Evolutionary conservation across 2,113 vertebrate genomes (phyloP), one percentile per base, ranked within the genome.

Genomic region (Fulica atra): DNA sequence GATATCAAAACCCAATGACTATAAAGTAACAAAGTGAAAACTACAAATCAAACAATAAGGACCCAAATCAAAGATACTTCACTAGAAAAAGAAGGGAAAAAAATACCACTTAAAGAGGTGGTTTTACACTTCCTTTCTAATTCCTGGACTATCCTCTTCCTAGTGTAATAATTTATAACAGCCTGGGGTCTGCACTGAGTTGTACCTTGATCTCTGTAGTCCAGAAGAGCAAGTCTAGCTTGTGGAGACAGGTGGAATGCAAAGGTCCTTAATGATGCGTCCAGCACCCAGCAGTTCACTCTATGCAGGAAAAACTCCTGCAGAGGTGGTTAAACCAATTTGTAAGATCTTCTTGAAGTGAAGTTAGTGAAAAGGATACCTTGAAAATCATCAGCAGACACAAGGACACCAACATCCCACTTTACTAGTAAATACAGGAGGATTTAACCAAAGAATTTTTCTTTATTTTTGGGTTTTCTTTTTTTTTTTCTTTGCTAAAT

Each of bases 41-140:
- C 13, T 53, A 23, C 29, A 64, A 61, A 36, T 33, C 18, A 80
- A 76, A 72, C 6, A 77, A 33, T 36, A 57, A 81, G 23, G 17
- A 51, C 4, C 1, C 13, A 53, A 66, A 6, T 23, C 10, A 77
- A 91, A 86, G 9, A 26, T 7, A 61, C 19, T 65, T 68, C 9
- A 68, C 9, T 1, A 1, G 5, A 13, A 31, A 89, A 40, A 33
- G n/a, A 56, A 38, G 13, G 24, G 12, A 54, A 70, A 28, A n/a
- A 51, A 38, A 13, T 0, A 1, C 8, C 53, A 36, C 3, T 0
- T 42, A 73, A 29, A 63, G 0, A 0, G 0, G 0, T 23, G 23
- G 3, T 31, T 66, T 73, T 33, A 42, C 9, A 17, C 2, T 71
- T 77, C 19, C 12, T 86, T 60, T 40, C 5, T 29, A 59, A 14